Evolutionary conservation across 2,113 vertebrate species (phyloP).

Genomic region (Hippocampus mohnikei): DNA sequence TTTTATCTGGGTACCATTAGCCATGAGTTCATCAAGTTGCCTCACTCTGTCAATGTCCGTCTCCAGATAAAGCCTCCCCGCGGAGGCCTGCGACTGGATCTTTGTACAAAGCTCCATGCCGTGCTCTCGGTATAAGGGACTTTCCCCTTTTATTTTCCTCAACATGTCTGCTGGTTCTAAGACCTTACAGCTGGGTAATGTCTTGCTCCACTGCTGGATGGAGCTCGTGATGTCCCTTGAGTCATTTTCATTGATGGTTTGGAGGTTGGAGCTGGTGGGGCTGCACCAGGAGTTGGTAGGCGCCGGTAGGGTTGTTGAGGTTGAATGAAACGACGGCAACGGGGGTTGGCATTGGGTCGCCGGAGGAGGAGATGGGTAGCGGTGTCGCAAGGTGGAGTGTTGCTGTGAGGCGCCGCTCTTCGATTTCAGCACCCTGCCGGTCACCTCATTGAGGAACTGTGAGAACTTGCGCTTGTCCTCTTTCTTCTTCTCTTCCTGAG

Average conservation of each 20-base stretch:
- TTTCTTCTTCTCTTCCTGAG: slow-evolving; percentile 62
- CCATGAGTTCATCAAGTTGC: slow-evolving; percentile 61
- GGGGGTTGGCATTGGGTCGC: slow-evolving; percentile 14
- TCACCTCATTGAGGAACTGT: slow-evolving; percentile 88
- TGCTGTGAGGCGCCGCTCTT: slow-evolving; percentile 59
- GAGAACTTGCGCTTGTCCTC: slow-evolving; percentile 84
- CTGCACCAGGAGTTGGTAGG: slow-evolving; percentile 41
- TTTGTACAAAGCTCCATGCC: slow-evolving; percentile 50
- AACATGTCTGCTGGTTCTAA: slow-evolving; percentile 55
- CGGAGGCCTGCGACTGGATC: slow-evolving; percentile 51
- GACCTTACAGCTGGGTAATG: slow-evolving; percentile 58
- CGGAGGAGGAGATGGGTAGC: slow-evolving; percentile 20
- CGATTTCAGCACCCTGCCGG: slow-evolving; percentile 79
- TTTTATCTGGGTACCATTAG: slow-evolving; percentile 41
- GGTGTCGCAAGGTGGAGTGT: slow-evolving; percentile 23
- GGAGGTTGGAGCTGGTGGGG: slow-evolving; percentile 39
- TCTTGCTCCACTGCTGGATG: slow-evolving; percentile 56
- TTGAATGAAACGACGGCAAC: slow-evolving; percentile 10
- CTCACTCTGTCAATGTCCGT: slow-evolving; percentile 75
- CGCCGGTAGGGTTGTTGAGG: slow-evolving; percentile 21
- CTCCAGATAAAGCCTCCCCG: slow-evolving; percentile 71
- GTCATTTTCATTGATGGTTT: slow-evolving; percentile 49
- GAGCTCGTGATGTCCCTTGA: slow-evolving; percentile 42
- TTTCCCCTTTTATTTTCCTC: slow-evolving; percentile 40
- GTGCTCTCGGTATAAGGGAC: slow-evolving; percentile 34